phyloP scores from a whole-genome alignment of 2,797 vertebrate species.

The Crocodylus rhombifer region DNA sequence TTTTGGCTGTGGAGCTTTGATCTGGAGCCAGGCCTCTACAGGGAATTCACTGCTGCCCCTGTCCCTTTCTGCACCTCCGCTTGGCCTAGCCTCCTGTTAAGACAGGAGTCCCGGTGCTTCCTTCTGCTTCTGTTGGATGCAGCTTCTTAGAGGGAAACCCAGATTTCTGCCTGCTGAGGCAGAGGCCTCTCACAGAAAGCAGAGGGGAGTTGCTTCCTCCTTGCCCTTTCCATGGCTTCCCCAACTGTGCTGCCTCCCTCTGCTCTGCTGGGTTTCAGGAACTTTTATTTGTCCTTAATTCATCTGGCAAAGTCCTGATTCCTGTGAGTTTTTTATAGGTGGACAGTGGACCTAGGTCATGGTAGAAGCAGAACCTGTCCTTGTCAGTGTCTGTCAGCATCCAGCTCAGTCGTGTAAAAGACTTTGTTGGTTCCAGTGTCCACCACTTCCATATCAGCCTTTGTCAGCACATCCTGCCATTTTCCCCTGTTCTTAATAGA shows the following conservation, averaged over 20 bases:
- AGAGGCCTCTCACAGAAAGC: background rate
- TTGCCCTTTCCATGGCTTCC: background rate
- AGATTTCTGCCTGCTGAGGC: background rate
- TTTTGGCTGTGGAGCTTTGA: slow-evolving; percentile 4
- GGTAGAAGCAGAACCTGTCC: background rate
- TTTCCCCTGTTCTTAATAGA: background rate
- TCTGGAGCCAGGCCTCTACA: background rate
- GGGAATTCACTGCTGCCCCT: slow-evolving; percentile 24
- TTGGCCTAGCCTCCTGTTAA: slow-evolving; percentile 39
- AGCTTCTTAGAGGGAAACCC: slow-evolving; percentile 4
- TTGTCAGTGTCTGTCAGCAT: background rate
- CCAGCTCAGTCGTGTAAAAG: background rate
- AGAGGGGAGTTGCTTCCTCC: background rate
- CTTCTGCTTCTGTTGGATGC: slow-evolving; percentile 48
- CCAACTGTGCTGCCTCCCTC: background rate
- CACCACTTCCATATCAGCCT: background rate
- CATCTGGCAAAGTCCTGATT: background rate
- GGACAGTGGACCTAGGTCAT: background rate
- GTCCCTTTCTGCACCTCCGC: slow-evolving; percentile 54
- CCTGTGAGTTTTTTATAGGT: background rate
- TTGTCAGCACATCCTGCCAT: background rate
- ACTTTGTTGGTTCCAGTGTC: background rate
- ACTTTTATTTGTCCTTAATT: background rate
- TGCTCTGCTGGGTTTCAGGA: background rate
- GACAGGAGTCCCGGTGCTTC: slow-evolving; percentile 26